phyloP scores from a whole-genome alignment of 2,888 invertebrate genomes.

The Ennomos erosarius region DNA sequence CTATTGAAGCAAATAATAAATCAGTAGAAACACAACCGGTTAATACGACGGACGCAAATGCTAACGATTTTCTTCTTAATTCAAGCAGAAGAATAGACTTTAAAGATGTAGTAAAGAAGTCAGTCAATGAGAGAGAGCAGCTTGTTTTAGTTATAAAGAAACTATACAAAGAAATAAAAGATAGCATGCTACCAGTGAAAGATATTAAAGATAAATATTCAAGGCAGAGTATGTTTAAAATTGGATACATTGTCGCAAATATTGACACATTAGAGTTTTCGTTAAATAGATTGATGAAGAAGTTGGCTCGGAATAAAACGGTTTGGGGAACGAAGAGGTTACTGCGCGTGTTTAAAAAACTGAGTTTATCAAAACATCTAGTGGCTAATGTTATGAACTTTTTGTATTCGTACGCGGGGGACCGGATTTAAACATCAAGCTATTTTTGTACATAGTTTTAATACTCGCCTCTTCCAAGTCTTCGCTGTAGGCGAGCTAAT shows the following conservation, averaged over 20 bases:
- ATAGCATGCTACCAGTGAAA: constrained; percentile 9
- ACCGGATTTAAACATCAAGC: too few species aligned
- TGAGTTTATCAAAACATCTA: constrained; percentile 12
- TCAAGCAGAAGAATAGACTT: background rate
- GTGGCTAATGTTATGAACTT: constrained; percentile 10
- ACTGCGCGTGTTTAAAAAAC: constrained; percentile 10
- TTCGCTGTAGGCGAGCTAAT: too few species aligned
- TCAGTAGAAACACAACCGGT: background rate
- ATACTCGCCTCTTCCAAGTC: too few species aligned
- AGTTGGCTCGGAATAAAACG: constrained; percentile 1
- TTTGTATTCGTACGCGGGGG: constrained; percentile 1
- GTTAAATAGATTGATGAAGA: constrained; percentile 40
- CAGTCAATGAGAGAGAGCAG: background rate
- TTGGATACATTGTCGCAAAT: constrained; percentile 60
- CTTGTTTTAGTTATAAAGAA: constrained; percentile 10
- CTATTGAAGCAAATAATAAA: background rate
- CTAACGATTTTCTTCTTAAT: background rate
- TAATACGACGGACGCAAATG: background rate
- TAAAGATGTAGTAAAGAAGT: background rate
- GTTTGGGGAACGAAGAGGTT: background rate
- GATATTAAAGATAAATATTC: constrained; percentile 37
- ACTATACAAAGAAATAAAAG: constrained; percentile 8
- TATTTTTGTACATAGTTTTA: too few species aligned
- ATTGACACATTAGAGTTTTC: constrained; percentile 55
- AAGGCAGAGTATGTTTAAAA: constrained; percentile 40